Base-by-base conservation (phyloP, 1,140 invertebrate genomes). In the Mactra quadrangularis region DNA sequence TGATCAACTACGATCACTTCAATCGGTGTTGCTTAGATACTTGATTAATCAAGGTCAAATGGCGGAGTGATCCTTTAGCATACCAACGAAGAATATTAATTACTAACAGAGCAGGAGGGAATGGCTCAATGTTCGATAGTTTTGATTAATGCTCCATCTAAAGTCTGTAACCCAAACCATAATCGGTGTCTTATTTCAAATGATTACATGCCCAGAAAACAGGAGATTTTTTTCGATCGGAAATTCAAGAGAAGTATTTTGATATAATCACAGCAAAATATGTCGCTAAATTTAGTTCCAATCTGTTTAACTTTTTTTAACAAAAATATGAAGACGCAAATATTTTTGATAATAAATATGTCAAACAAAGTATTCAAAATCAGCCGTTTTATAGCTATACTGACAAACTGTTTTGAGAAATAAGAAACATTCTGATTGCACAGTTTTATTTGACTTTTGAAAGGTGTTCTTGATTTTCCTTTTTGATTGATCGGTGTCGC, bases 1-100 rank as follows among this genome's bases (percentile, higher is more conserved):
- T 81, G 77, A 81, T 81, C 71, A 71, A 71, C 60, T 81, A 71
- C 71, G 77, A 81, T 81, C 71, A 71, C 59, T 45, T 81, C 68
- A 53, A 81, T 81, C 77, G 68, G 53, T 81, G 31, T 71, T 57
- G 64, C 35, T 52, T 64, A 13, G 66, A 71, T 7, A 22, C 41
- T 50, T 45, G 64, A 81, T 81, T 55, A 71, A 71, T 59, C 52
- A 70, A 71, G 77, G 77, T 81, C 66, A 71, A 35, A 71, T 38
- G 66, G 66, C 64, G 38, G 35, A 66, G 29, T 70, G 60, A 50
- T 55, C 66, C 53, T 68, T 81, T 81, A 81, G 71, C 77, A 71
- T 52, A 19, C 6, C 25, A 25, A n/a, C 35, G 4, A 33, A 22
- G 45, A n/a, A 81, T 81, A 81, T 81, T 81, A 81, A 81, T 81